These are phyloP conservation scores for Scyliorhinus canicula DNA, from an alignment of 2,797 vertebrate species.

Conservation along the genomic window DNA sequence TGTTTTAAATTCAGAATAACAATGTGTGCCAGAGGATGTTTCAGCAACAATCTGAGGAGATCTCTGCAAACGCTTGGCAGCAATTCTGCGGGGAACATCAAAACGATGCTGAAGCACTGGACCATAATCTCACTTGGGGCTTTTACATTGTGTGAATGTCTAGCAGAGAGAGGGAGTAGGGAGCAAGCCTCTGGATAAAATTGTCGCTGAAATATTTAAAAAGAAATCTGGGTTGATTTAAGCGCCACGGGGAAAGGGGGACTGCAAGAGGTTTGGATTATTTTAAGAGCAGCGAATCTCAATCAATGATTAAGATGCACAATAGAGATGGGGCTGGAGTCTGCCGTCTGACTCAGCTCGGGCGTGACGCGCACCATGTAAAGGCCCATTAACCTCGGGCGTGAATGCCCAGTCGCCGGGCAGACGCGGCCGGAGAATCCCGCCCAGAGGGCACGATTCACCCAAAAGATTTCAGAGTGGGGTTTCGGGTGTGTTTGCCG, in stretches of 20 bases:
- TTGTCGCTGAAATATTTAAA: conserved; percentile 6
- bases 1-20: conserved; percentile 38
- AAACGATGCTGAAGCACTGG: neutral
- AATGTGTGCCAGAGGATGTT: neutral
- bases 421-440: no score
- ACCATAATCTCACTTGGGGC: neutral
- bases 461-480: no score
- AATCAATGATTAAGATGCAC: neutral
- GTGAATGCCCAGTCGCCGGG: no score
- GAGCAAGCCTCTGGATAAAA: neutral
- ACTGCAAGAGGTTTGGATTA: neutral
- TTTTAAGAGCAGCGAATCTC: neutral
- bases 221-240: neutral
- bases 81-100: neutral
- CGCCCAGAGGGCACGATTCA: no score
- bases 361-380: no score
- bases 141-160: neutral
- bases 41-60: neutral
- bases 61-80: neutral
- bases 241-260: neutral
- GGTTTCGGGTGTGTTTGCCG: no score
- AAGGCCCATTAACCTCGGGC: no score
- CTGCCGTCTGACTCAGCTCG: no score
- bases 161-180: neutral
- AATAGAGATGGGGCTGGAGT: no score